A percentile compares a stretch with the other conserved stretches of the same genome.
phyloP scores from a whole-genome alignment of 2,888 invertebrate genomes.

The Emmelina monodactyla region DNA sequence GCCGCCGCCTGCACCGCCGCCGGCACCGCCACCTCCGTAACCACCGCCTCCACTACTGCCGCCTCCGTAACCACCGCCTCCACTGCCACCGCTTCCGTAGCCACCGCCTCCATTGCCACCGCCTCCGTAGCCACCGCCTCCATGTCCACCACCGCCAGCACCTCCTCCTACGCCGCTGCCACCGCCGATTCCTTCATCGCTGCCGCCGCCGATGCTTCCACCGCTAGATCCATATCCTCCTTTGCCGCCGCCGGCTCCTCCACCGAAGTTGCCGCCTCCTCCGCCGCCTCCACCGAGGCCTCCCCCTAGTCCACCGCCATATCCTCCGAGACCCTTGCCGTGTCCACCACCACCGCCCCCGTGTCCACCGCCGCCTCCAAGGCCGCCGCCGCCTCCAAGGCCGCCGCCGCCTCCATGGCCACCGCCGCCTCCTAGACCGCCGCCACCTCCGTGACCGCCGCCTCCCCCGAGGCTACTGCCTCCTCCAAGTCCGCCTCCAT shows the following conservation, averaged over 20 bases:
- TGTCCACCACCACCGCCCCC: slow-evolving; percentile 17
- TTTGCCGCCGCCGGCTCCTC: slow-evolving; percentile 17
- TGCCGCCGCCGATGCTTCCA: slow-evolving; percentile 14
- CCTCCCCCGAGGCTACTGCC: slow-evolving; percentile 16
- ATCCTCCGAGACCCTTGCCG: slow-evolving; percentile 12
- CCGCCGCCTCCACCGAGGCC: slow-evolving; percentile 13
- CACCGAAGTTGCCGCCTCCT: slow-evolving; percentile 16
- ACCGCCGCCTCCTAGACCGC: slow-evolving; percentile 18
- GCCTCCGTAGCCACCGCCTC: slow-evolving; percentile 10
- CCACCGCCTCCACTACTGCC: slow-evolving; percentile 1
- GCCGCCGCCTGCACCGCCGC: slow-evolving; percentile 10
- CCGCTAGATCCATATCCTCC: slow-evolving; percentile 17
- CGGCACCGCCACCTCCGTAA: slow-evolving; percentile 3
- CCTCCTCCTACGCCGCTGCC: slow-evolving; percentile 15
- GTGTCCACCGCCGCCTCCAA: slow-evolving; percentile 12
- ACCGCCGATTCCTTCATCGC: slow-evolving; percentile 20
- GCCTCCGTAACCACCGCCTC: slow-evolving; percentile 11
- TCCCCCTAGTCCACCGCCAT: slow-evolving; percentile 5
- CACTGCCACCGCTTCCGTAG: slow-evolving; percentile 15
- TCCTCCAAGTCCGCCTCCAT: slow-evolving; percentile 10
- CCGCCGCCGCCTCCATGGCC: slow-evolving; percentile 17
- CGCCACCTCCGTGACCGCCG: slow-evolving; percentile 14
- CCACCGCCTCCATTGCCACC: slow-evolving; percentile 13
- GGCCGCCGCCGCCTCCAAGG: slow-evolving; percentile 14
- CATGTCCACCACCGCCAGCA: slow-evolving; percentile 13